These are phyloP conservation scores for Noctua pronuba DNA, from an alignment of 2,888 invertebrate genomes.

Conservation along the genomic window DNA sequence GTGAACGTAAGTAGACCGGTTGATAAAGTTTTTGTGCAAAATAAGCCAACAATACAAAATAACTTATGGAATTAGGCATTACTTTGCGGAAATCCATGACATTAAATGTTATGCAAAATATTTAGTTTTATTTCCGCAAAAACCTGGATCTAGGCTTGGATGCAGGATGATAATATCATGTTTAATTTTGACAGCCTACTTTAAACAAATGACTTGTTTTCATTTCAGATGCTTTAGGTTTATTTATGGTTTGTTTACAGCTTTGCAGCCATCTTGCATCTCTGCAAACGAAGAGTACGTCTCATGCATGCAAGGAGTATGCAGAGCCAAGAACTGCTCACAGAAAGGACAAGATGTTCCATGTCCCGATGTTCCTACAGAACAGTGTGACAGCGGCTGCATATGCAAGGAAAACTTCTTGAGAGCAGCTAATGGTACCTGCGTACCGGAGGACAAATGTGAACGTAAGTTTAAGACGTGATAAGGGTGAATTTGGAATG, in stretches of 20 bases:
- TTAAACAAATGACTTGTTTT: neutral
- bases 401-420: constrained; percentile 54
- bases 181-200: neutral
- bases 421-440: constrained; percentile 38
- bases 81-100: neutral
- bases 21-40: neutral
- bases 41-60: neutral
- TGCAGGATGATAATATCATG: too few species aligned
- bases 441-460: constrained; percentile 49
- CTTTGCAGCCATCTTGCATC: constrained; percentile 16
- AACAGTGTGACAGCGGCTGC: constrained; percentile 47
- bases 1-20: constrained; percentile 42
- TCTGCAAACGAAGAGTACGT: constrained; percentile 46
- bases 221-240: neutral
- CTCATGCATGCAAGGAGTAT: constrained; percentile 55
- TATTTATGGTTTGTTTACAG: neutral
- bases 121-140: neutral
- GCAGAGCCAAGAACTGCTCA: constrained; percentile 49
- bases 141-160: too few species aligned
- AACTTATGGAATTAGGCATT: neutral
- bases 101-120: neutral
- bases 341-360: constrained; percentile 47
- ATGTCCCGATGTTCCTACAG: constrained; percentile 40
- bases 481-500: neutral
- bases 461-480: constrained; percentile 26